Base-by-base conservation (phyloP, 2,797 vertebrate genomes). In the Hyperoplus immaculatus region DNA sequence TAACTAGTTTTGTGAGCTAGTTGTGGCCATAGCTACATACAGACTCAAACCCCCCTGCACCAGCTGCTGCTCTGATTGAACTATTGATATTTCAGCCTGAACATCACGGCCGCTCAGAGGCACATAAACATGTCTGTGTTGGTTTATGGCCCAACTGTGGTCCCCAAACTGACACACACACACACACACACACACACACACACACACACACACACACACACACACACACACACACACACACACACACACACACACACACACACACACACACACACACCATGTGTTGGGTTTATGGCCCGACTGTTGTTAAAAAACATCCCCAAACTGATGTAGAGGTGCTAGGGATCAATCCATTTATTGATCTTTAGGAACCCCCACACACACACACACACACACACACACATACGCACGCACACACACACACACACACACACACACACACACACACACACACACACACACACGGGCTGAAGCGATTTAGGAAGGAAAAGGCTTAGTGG, bases 341-440 rank as follows among this genome's bases (percentile, higher is more conserved):
- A 55, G 8, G 38, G 75, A 79, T 56, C 55, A 41, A 86, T 83
- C 74, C 3, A 77, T 78, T 29, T 64, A 89, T 86, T 46, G 83
- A 89, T 85, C 74, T 21, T 38, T 4, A 58, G 42, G 51, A 47
- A 63, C 59, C 36, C 59, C 51, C 51, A 61, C 39, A 29, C 56
- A 21, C 11, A 45, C 69, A 70, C 45, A 15, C 15, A 42, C 67
- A 49, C n/a, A 36, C 54, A 49, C 14, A 36, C 54, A 51, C 18
- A 59, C 70, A 47, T 18, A 47, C 50, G 54, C 29, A 56, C 0
- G 11, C 7, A 53, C 18, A 21, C 50, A 15, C 15, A 41, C 67
- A 49, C n/a, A 36, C 54, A 51, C 18, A 59, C 70, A 47, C 29
- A 47, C 50, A 57, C 18, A 56, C 0, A 13, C 7, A 53, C 18